Evolutionary conservation across 2,888 invertebrate species (phyloP), one percentile per base, ranked within the genome.

Genomic region (Chloroclysta siterata): DNA sequence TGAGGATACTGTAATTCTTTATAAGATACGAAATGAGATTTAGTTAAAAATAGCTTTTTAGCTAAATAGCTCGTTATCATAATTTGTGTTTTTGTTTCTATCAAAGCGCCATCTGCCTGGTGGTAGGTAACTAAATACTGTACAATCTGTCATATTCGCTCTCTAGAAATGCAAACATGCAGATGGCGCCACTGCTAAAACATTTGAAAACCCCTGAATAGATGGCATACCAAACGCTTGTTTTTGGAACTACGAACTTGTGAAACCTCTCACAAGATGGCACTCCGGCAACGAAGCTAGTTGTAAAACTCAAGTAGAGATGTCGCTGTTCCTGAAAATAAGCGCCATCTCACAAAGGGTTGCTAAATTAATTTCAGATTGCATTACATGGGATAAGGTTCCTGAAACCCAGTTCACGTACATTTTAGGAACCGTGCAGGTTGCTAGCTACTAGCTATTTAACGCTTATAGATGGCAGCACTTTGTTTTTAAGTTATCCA

Each of bases 21-120:
- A 22, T 2, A 22, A 22, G 22, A 22, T 22, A 22, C 22, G 22
- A 2, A 1, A 22, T 22, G 22, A 22, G 3, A 22, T 3, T n/a
- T 2, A 22, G 22, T 22, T 22, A 22, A 22, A 22, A 22, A 22
- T 2, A 22, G 3, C 22, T 22, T 22, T 22, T 1, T 22, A 22
- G 3, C 22, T 22, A 3, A 3, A 22, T 2, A 22, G 47, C 22
- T 22, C 11, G 36, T 7, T 36, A 36, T 36, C 6, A 1, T 4
- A 5, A 44, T 10, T 47, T 22, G 22, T 3, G 17, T 47, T 22
- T 29, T 48, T 28, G n/a, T 50, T 33, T 41, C 6, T 46, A 42
- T 22, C 1, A 53, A 28, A 64, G 59, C 61, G 72, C 48, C 70
- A 68, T 65, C 72, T 72, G 65, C 13, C 52, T 53, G 46, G 28